Evolutionary conservation across 2,797 vertebrate genomes (phyloP).

Genomic region (Dipus sagitta): DNA sequence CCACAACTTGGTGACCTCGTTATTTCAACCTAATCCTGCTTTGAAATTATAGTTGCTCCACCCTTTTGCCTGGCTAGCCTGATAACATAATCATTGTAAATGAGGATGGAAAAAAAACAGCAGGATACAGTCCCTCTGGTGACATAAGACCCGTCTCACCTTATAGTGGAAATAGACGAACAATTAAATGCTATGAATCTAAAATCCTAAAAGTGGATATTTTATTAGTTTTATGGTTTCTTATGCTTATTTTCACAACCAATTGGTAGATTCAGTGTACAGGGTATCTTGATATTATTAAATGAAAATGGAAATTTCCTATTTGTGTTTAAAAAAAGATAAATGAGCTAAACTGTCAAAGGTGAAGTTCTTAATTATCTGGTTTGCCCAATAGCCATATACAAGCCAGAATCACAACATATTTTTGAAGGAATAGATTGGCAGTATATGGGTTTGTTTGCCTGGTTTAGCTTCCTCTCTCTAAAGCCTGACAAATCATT

Average conservation of each 20-base stretch:
- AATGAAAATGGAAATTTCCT: constrained; percentile 79
- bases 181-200: constrained; percentile 88
- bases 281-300: constrained; percentile 54
- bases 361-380: constrained; percentile 84
- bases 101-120: constrained; percentile 93
- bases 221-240: constrained; percentile 68
- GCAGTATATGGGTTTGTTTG: constrained; percentile 58
- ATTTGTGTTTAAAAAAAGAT: constrained; percentile 79
- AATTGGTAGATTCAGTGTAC: constrained; percentile 71
- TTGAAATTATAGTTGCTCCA: constrained; percentile 99
- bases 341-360: constrained; percentile 73
- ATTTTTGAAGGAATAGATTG: constrained; percentile 79
- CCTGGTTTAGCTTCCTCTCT: constrained; percentile 71
- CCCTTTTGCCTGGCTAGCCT: constrained; percentile 99
- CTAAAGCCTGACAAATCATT: constrained; percentile 51
- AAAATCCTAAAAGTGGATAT: constrained; percentile 84
- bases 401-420: constrained; percentile 67
- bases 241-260: constrained; percentile 76
- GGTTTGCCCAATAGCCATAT: constrained; percentile 81
- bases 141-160: constrained; percentile 86
- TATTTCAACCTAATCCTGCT: constrained; percentile 99
- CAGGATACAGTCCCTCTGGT: constrained; percentile 87
- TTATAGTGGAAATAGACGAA: constrained; percentile 87
- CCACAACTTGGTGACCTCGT: constrained; percentile 99
- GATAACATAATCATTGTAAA: constrained; percentile 99